Conservation (phyloP, 2,888 invertebrate genomes). For the Caenorhabditis panamensis region DNA sequence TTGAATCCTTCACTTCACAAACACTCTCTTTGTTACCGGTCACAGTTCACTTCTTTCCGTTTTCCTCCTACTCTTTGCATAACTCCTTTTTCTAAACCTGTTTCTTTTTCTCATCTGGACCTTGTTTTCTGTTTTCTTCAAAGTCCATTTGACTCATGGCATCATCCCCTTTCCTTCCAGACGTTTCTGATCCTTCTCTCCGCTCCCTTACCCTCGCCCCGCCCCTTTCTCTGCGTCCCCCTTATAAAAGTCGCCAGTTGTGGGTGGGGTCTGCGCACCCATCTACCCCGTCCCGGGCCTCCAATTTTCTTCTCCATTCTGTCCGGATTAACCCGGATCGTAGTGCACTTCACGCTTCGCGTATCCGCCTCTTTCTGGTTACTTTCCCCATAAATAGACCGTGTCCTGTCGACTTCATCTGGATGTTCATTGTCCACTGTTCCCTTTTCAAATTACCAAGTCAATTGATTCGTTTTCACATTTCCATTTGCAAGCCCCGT, state of each 20-base stretch:
- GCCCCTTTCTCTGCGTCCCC: constrained; percentile 33
- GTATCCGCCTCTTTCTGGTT: constrained; percentile 35
- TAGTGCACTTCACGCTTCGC: constrained; percentile 54
- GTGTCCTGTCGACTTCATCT: constrained; percentile 25
- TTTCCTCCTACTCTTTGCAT: background rate
- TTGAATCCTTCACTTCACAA: background rate
- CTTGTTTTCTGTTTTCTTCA: background rate
- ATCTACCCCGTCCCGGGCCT: background rate
- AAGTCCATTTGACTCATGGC: no score
- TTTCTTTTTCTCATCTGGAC: background rate
- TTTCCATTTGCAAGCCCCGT: constrained; percentile 11
- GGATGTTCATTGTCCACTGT: background rate
- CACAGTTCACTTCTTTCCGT: constrained; percentile 11
- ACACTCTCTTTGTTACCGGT: background rate
- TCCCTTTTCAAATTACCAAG: constrained; percentile 30
- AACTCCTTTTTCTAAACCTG: constrained; percentile 27
- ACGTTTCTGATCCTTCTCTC: constrained; percentile 29
- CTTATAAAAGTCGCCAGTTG: constrained; percentile 48
- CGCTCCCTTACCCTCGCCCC: constrained; percentile 27
- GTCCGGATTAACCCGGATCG: constrained; percentile 55
- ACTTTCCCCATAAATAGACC: constrained; percentile 42
- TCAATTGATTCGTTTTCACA: background rate
- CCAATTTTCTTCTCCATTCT: constrained; percentile 31
- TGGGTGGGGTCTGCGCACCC: constrained; percentile 37
- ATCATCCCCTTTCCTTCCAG: constrained; percentile 26